phyloP scores from a whole-genome alignment of 1,140 invertebrate genomes.

The Sycophila sp. region DNA sequence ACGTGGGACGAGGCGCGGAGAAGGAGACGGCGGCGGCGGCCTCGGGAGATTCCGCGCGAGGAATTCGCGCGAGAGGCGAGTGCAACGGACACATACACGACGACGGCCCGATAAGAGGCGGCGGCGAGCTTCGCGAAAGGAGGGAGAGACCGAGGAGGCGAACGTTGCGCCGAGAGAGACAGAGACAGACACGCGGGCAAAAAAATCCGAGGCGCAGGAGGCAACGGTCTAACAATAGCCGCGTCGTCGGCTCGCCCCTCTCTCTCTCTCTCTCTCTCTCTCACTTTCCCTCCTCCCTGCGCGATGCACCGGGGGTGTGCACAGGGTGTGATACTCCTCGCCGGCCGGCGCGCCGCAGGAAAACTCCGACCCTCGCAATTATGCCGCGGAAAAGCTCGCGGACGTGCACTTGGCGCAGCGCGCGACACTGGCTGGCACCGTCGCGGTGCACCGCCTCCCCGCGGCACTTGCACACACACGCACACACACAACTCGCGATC shows the following conservation, averaged over 20 bases:
- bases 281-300: not conserved
- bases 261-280: not conserved
- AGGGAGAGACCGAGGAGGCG: not conserved
- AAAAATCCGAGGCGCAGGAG: no score
- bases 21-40: not conserved
- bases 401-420: no score
- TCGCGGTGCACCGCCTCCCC: no score
- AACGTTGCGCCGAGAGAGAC: slow-evolving; percentile 15
- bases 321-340: no score
- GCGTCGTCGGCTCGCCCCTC: not conserved
- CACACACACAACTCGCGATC: no score
- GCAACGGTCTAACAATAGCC: slow-evolving; percentile 14
- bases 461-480: no score
- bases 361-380: no score
- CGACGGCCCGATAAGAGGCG: slow-evolving; percentile 18
- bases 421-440: no score
- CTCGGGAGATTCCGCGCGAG: slow-evolving; percentile 12
- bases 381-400: no score
- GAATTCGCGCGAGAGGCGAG: not conserved
- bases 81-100: slow-evolving; percentile 46
- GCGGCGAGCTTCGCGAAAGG: slow-evolving; percentile 2
- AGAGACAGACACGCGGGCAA: not conserved
- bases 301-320: no score
- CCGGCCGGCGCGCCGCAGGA: not conserved
- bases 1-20: not conserved